Evolutionary conservation across 2,888 invertebrate genomes (phyloP).

Genomic region (Exocentrus adspersus): DNA sequence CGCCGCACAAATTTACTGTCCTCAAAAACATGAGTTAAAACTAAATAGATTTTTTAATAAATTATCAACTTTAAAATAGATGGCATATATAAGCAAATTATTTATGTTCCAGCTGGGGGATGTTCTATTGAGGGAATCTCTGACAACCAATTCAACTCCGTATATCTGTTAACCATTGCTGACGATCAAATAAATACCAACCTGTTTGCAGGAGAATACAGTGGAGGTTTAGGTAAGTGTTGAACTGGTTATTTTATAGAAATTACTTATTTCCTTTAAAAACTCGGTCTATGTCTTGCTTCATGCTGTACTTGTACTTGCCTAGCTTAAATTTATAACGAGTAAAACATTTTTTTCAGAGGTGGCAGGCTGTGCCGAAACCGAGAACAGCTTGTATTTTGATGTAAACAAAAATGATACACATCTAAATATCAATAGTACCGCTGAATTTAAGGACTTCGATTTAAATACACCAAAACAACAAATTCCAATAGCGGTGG

Average conservation of each 20-base stretch:
- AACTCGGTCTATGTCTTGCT: no score
- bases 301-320: no score
- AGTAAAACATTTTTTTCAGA: conserved; percentile 13
- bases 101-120: conserved; percentile 31
- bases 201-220: background rate
- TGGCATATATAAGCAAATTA: background rate
- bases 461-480: conserved; percentile 26
- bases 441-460: conserved; percentile 16
- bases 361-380: background rate
- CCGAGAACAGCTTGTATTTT: conserved; percentile 14
- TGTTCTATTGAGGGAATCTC: conserved; percentile 28
- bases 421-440: conserved; percentile 27
- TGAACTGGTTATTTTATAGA: no score
- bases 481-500: background rate
- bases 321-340: no score
- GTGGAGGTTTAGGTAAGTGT: conserved; percentile 7
- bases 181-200: conserved; percentile 17
- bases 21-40: no score
- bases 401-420: conserved; percentile 3
- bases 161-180: background rate
- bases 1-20: no score
- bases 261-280: no score
- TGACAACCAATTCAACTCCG: background rate
- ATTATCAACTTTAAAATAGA: background rate
- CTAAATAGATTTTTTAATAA: no score